phyloP scores from a whole-genome alignment of 2,797 vertebrate species.

The Brotula barbata region DNA sequence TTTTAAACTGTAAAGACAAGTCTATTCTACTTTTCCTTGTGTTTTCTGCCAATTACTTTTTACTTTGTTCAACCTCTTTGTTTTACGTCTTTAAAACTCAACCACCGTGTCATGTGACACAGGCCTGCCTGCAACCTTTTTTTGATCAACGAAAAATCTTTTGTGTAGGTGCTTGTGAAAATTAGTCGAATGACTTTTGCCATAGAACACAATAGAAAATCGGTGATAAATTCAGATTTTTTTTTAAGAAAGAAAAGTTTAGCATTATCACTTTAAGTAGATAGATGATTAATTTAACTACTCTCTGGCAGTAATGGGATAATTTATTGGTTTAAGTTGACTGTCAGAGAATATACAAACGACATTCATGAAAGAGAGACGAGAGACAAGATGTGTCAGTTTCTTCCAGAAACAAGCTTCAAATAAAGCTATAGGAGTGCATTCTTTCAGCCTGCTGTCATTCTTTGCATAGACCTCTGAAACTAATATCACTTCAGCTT shows the following conservation, averaged over 20 bases:
- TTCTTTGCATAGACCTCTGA: slow-evolving; percentile 29
- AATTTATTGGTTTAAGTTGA: neutral
- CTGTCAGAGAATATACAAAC: neutral
- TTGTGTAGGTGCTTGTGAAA: too few relatives aligned
- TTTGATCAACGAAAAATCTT: too few relatives aligned
- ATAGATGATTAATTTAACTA: neutral
- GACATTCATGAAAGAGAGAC: neutral
- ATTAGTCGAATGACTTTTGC: too few relatives aligned
- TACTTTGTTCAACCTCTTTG: too few relatives aligned
- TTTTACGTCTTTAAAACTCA: too few relatives aligned
- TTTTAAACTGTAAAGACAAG: too few relatives aligned
- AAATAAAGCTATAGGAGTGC: slow-evolving; percentile 32
- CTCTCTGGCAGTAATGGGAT: neutral
- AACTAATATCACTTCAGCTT: slow-evolving; percentile 38
- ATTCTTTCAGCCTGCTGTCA: slow-evolving; percentile 53
- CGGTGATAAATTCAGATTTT: neutral
- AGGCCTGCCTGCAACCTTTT: too few relatives aligned
- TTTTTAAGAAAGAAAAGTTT: slow-evolving; percentile 1
- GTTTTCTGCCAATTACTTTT: too few relatives aligned
- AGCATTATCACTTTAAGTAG: neutral
- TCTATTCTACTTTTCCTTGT: too few relatives aligned
- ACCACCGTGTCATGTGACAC: too few relatives aligned
- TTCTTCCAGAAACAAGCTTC: slow-evolving; percentile 30
- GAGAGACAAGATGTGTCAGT: slow-evolving; percentile 15
- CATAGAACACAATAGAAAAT: too few relatives aligned